Evolutionary conservation across 2,113 vertebrate species (phyloP).

Genomic region (Marmota monax): DNA sequence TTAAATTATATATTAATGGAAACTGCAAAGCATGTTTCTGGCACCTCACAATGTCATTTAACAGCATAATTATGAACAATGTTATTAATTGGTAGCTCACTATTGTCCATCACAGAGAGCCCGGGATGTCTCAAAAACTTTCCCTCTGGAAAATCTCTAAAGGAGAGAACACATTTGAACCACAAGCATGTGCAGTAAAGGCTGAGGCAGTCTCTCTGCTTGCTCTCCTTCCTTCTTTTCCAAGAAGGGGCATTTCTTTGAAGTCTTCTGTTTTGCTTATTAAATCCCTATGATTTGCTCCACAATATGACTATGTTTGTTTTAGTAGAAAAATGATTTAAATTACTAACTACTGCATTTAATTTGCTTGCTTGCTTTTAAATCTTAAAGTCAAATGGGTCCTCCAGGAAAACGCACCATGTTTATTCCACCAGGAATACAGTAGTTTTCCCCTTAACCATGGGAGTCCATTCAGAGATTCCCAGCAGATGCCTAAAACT

Average conservation of each 20-base stretch:
- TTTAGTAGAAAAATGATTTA: conserved; percentile 48
- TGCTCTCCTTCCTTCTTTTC: not conserved
- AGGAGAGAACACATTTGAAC: not conserved
- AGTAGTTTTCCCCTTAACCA: too few species aligned
- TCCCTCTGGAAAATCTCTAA: conserved; percentile 50
- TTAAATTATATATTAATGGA: conserved; percentile 53
- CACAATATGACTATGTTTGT: not conserved
- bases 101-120: conserved; percentile 12
- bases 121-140: conserved; percentile 13
- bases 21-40: conserved; percentile 47
- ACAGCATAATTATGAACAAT: not conserved
- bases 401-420: not conserved
- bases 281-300: conserved; percentile 8
- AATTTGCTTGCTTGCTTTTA: conserved; percentile 6
- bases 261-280: conserved; percentile 43
- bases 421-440: not conserved
- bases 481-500: too few species aligned
- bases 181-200: not conserved
- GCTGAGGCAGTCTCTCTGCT: not conserved
- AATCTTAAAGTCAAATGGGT: not conserved
- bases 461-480: not conserved
- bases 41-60: not conserved
- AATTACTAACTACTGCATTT: conserved; percentile 14
- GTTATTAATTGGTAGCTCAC: conserved; percentile 21
- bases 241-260: not conserved